These are phyloP conservation scores for Acrobasis repandana DNA, from an alignment of 2,888 invertebrate species.

Conservation along the genomic window DNA sequence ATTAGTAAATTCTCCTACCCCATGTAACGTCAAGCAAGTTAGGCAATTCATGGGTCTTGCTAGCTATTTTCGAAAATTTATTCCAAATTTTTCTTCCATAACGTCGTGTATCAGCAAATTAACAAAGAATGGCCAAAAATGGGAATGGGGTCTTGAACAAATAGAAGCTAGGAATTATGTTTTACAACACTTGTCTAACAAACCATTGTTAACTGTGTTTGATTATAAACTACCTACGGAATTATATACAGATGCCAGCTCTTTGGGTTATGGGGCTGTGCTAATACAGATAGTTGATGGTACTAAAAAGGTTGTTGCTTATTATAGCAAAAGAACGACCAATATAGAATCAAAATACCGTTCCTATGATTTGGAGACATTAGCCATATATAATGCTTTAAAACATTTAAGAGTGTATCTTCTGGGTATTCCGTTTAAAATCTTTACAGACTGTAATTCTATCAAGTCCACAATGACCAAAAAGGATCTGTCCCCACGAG, in stretches of 20 bases:
- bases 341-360: constrained; percentile 36
- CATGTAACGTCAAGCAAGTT: constrained; percentile 32
- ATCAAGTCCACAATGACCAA: constrained; percentile 34
- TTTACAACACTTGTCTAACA: constrained; percentile 31
- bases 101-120: constrained; percentile 39
- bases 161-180: constrained; percentile 34
- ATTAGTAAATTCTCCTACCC: constrained; percentile 29
- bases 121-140: constrained; percentile 36
- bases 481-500: constrained; percentile 34
- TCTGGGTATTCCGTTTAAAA: constrained; percentile 36
- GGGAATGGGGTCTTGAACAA: constrained; percentile 40
- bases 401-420: constrained; percentile 51
- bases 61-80: constrained; percentile 40
- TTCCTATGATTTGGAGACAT: constrained; percentile 51
- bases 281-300: constrained; percentile 40
- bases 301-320: constrained; percentile 39
- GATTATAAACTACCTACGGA: constrained; percentile 33
- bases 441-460: constrained; percentile 36
- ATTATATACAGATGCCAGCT: constrained; percentile 38
- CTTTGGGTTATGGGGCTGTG: constrained; percentile 43
- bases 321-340: constrained; percentile 42
- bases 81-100: constrained; percentile 35
- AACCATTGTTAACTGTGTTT: constrained; percentile 37
- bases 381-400: constrained; percentile 45
- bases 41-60: constrained; percentile 36